phyloP scores from a whole-genome alignment of 2,113 vertebrate species.

The Brachirus orientalis region DNA sequence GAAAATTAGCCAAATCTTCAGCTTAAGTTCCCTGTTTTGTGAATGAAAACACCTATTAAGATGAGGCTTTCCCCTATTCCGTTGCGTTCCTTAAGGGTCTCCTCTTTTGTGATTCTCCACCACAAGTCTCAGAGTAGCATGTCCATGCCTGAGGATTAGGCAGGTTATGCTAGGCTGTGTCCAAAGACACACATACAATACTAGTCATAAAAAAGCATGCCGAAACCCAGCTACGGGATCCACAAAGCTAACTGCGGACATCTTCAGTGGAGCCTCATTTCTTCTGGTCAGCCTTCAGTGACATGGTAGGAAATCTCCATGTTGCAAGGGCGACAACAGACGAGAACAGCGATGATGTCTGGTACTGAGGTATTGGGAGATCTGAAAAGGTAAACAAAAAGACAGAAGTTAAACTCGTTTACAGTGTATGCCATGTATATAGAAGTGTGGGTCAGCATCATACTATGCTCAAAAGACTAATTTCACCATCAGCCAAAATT shows the following conservation, averaged over 20 bases:
- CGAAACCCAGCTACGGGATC: slow-evolving; percentile 76
- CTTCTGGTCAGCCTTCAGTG: slow-evolving; percentile 77
- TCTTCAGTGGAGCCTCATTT: slow-evolving; percentile 74
- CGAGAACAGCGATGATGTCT: slow-evolving; percentile 1
- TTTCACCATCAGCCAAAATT: too few species aligned
- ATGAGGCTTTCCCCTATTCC: slow-evolving; percentile 44
- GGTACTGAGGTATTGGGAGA: slow-evolving; percentile 42
- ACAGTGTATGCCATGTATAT: background rate
- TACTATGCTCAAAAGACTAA: too few species aligned
- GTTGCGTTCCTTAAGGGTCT: slow-evolving; percentile 29
- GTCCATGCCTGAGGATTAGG: slow-evolving; percentile 62
- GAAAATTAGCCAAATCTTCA: slow-evolving; percentile 37
- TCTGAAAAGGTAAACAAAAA: slow-evolving; percentile 63
- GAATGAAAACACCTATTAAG: slow-evolving; percentile 27
- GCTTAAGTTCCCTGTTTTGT: slow-evolving; percentile 28
- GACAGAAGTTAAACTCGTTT: slow-evolving; percentile 19
- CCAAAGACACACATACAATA: slow-evolving; percentile 62
- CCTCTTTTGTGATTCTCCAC: slow-evolving; percentile 41
- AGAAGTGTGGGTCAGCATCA: too few species aligned
- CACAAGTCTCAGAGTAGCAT: slow-evolving; percentile 69
- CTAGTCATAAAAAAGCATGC: slow-evolving; percentile 69
- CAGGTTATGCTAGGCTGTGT: slow-evolving; percentile 68
- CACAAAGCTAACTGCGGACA: slow-evolving; percentile 74
- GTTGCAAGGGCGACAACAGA: slow-evolving; percentile 55
- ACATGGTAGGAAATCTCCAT: slow-evolving; percentile 70